Base-by-base conservation (phyloP, 2,888 invertebrate species). In the Gymnosoma rotundatum region DNA sequence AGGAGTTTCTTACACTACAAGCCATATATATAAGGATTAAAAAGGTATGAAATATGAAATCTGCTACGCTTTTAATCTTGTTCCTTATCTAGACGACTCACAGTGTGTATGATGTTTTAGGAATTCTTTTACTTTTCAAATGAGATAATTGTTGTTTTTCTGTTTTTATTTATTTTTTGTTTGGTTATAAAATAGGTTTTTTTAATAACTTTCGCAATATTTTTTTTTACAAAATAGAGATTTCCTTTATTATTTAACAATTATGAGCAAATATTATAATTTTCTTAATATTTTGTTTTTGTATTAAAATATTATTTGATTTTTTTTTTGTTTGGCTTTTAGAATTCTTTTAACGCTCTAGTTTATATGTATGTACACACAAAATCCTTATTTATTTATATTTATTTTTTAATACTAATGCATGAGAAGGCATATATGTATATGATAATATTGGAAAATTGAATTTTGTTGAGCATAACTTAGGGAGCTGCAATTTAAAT, bases 321-420 rank as follows among this genome's bases (percentile, higher is more conserved):
- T 60, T 73, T 42, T 50, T 60, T 73, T 42, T 18, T 56, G 42
- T 20, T 78, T 56, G 52, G 20, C 54, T 80, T 84, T 83, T 84
- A 84, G 83, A 84, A 84, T 84, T 84, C 83, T 80, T 84, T 84
- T 73, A 84, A 84, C 83, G 83, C 83, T 84, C 80, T 80, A 84
- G 54, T 56, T 70, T 70, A 48, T 42, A 54, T 21, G 9, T 73
- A 73, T 78, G 12, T 73, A 78, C 54, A 73, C 25, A 76, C 25
- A 76, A 66, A 45, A 78, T 48, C 63, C 6, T 10, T 61, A 8
- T 12, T 6, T 21, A 38, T 18, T 58, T 58, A 8, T 52, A 45
- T 16, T 20, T 7, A 20, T 16, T 32, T 45, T 32, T 25, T 50
- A 58, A 7, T 20, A 32, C 12, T 25, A 66, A 69, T 56, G 16